phyloP scores from a whole-genome alignment of 1,140 invertebrate species.

The Ceratitis capitata region DNA sequence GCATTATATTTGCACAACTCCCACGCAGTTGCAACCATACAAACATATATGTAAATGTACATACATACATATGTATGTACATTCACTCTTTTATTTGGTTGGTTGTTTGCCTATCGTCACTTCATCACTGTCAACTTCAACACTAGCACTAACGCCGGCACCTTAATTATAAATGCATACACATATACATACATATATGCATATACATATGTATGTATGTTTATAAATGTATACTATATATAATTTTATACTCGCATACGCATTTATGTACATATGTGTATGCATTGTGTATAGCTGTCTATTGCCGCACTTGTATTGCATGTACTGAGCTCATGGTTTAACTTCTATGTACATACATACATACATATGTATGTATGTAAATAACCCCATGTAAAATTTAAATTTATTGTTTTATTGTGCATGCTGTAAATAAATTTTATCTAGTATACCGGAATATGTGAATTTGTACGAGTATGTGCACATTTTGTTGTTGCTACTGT shows the following conservation, averaged over 20 bases:
- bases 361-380: background rate
- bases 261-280: background rate
- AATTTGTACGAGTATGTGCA: background rate
- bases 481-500: background rate
- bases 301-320: no score
- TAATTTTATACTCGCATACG: background rate
- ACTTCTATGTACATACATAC: background rate
- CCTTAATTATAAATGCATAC: background rate
- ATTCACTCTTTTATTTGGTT: background rate
- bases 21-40: background rate
- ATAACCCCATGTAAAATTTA: background rate
- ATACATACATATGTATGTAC: background rate
- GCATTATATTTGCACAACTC: background rate
- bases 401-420: slow-evolving; percentile 20
- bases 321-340: background rate
- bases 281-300: background rate
- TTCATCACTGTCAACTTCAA: slow-evolving; percentile 32
- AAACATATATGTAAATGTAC: background rate
- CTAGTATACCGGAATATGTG: background rate
- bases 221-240: background rate
- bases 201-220: background rate
- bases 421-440: background rate
- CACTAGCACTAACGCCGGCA: background rate
- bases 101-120: slow-evolving; percentile 3
- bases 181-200: background rate